Evolutionary conservation across 2,888 invertebrate species (phyloP).

Genomic region (Cantharis lateralis): DNA sequence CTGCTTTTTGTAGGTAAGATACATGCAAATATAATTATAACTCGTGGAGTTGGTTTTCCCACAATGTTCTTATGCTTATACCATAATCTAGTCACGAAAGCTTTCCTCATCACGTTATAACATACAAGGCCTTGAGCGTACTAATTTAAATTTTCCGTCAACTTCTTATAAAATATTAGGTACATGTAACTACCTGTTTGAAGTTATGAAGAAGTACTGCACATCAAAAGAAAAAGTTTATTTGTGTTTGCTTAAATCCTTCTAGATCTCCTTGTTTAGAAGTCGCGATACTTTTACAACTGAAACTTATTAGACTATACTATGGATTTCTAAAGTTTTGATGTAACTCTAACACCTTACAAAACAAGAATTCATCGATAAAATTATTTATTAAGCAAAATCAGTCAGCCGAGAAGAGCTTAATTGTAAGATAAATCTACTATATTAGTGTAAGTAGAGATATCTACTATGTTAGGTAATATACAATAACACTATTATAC

Average conservation of each 20-base stretch:
- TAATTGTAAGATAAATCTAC: too few species aligned
- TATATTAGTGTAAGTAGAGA: too few species aligned
- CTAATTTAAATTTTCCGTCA: slow-evolving; percentile 45
- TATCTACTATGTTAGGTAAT: too few species aligned
- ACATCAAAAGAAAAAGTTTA: not conserved
- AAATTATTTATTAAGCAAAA: too few species aligned
- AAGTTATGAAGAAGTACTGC: not conserved
- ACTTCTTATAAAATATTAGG: slow-evolving; percentile 15
- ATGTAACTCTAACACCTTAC: too few species aligned
- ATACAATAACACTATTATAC: too few species aligned
- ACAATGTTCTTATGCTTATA: slow-evolving; percentile 34
- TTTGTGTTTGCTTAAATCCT: not conserved
- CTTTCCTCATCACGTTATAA: slow-evolving; percentile 46
- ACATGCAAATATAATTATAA: slow-evolving; percentile 36
- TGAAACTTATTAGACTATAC: too few species aligned
- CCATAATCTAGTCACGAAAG: slow-evolving; percentile 43
- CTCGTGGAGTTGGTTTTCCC: slow-evolving; percentile 25
- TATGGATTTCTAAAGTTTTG: too few species aligned
- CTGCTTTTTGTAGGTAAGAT: slow-evolving; percentile 28
- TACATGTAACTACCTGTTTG: not conserved
- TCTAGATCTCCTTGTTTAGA: too few species aligned
- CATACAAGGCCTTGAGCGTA: slow-evolving; percentile 42
- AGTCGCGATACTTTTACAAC: too few species aligned
- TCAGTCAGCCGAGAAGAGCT: too few species aligned
- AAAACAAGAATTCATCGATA: too few species aligned